Base-by-base conservation (phyloP, 2,888 invertebrate genomes). In the Pelosia muscerda region DNA sequence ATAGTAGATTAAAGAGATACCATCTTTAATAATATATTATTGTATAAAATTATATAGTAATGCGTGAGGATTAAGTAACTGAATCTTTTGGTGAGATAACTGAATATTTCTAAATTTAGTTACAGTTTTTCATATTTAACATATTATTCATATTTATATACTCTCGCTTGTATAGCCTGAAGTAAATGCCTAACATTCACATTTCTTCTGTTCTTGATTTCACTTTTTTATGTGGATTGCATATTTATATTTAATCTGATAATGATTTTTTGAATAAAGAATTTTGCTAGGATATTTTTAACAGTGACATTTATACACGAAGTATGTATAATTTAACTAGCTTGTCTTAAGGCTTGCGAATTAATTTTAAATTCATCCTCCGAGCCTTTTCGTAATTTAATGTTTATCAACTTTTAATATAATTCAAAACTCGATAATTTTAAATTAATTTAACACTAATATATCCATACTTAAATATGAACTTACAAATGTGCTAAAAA, bases 41-140 rank as follows among this genome's bases (percentile, higher is more conserved):
- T 19, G 49, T 49, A 49, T 49, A n/a, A 49, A 49, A 49, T 49
- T 49, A 49, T 49, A 49, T 49, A 49, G 19, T 19, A 5, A 42
- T 9, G 49, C n/a, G 9, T 9, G 49, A 49, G 49, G 19, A 49
- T 49, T 49, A 49, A 19, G n/a, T 49, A 49, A 49, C 49, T 49
- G 49, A 49, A 49, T 49, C 15, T 15, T 49, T 19, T 6, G 15
- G 3, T 34, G 34, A 15, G 15, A 42, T 42, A 19, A 42, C 42
- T 42, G 3, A 19, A 19, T 19, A 5, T 19, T 19, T 42, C 19
- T 49, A 8, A 9, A 49, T 49, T n/a, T n/a, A n/a, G 49, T 49
- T n/a, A 49, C 49, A 49, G 19, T 49, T 49, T 49, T 49, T n/a
- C 49, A 49, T 49, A 49, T 49, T 49, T 49, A n/a, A 49, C 49